Evolutionary conservation across 1,140 invertebrate species (phyloP), one percentile per base, ranked within the genome.

Genomic region (Cydia splendana): DNA sequence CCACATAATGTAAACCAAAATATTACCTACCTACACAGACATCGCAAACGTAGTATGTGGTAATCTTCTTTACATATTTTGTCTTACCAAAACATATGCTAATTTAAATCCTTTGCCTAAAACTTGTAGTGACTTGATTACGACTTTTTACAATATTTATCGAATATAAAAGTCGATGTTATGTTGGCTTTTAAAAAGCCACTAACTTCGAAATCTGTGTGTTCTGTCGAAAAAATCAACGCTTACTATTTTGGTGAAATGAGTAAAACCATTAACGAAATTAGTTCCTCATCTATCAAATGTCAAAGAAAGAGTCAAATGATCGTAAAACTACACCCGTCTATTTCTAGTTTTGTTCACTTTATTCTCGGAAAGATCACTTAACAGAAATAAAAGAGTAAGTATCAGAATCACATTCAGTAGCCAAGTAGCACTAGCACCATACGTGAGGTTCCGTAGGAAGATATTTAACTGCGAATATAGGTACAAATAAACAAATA

Each of bases 231-330:
- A 24, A 51, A 62, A 62, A 24, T 24, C 20, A 62, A 20, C 7
- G 20, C 2, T 12, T 10, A 24, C 34, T 20, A 71, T 71, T 71
- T 71, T 71, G 12, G 18, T 71, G 15, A 71, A 71, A 71, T 18
- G 67, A 20, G 67, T 71, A 18, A 38, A 42, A 34, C 65, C 67
- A 42, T 71, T 42, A 71, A 6, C 34, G 34, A n/a, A 42, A 71
- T 71, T 71, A 71, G 67, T 71, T 38, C 34, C 38, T 71, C 67
- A 71, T 71, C 67, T 71, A 71, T 71, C 67, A 71, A 38, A 38
- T 71, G 67, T 71, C 67, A 71, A 71, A 71, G 67, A 38, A n/a
- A n/a, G 28, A 45, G 7, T 18, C 67, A 18, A 42, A 18, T 34
- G 5, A 69, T 71, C 34, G 30, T 71, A 69, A 69, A 69, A 38